A percentile compares a stretch with the other conserved stretches of the same genome.
Evolutionary conservation across 2,888 invertebrate species (phyloP).

Genomic region (Heterodera filipjevi): DNA sequence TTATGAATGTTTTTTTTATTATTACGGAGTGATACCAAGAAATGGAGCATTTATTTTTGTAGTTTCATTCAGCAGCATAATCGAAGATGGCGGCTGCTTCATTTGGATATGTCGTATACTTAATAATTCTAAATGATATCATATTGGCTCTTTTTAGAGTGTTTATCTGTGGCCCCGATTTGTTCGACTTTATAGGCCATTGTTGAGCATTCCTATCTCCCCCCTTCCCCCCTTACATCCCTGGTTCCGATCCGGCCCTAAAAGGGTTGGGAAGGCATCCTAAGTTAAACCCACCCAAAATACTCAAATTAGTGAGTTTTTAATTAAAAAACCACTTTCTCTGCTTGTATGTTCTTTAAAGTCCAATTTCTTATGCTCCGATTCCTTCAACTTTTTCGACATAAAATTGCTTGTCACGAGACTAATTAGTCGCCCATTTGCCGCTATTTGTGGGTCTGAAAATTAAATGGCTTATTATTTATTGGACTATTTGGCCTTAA

Average conservation of each 20-base stretch:
- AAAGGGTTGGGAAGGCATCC: too few species aligned
- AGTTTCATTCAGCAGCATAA: not conserved
- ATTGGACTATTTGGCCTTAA: too few species aligned
- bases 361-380: not conserved
- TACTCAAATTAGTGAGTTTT: not conserved
- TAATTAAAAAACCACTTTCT: constrained; percentile 7
- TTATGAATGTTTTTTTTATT: not conserved
- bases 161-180: not conserved
- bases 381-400: not conserved
- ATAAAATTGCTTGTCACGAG: not conserved
- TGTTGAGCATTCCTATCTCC: too few species aligned
- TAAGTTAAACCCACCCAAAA: too few species aligned
- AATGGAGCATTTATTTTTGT: not conserved
- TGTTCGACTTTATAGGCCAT: too few species aligned
- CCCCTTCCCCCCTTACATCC: too few species aligned
- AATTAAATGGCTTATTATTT: not conserved
- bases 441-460: not conserved
- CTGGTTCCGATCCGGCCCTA: too few species aligned
- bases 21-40: not conserved
- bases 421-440: not conserved
- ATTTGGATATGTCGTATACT: not conserved
- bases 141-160: too few species aligned
- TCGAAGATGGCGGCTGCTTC: not conserved
- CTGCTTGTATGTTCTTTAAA: not conserved
- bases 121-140: not conserved